Evolutionary conservation across 2,797 vertebrate genomes (phyloP).

Genomic region (Arremon aurantiirostris): DNA sequence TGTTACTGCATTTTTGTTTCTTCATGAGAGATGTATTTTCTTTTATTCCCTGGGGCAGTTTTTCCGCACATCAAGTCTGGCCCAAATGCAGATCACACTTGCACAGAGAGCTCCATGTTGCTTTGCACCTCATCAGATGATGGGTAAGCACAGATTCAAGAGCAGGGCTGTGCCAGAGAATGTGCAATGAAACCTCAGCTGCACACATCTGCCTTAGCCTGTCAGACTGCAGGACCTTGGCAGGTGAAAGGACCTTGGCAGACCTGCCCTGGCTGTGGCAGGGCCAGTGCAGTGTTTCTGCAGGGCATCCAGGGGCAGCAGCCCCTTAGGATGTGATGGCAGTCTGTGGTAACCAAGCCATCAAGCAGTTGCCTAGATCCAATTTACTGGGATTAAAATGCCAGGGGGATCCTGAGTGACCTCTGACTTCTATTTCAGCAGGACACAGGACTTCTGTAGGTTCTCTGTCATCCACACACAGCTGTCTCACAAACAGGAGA

Average conservation of each 20-base stretch:
- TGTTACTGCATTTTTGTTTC: not conserved
- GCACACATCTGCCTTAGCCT: not conserved
- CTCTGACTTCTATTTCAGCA: not conserved
- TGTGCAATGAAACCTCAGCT: not conserved
- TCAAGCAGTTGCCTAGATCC: not conserved
- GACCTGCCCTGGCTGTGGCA: not conserved
- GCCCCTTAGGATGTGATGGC: not conserved
- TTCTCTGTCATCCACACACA: not conserved
- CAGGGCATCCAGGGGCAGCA: not conserved
- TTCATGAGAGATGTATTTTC: not conserved
- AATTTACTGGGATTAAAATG: not conserved
- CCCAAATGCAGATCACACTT: not conserved
- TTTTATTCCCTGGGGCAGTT: not conserved
- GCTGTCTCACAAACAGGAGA: not conserved
- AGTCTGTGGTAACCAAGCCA: not conserved
- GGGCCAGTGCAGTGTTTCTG: not conserved
- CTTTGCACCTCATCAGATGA: not conserved
- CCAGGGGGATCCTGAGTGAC: not conserved
- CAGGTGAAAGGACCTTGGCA: not conserved
- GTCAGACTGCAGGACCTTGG: not conserved
- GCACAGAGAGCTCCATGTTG: not conserved
- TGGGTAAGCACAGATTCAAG: not conserved
- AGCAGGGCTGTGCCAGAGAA: not conserved
- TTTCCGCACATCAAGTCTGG: not conserved
- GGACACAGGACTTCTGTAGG: not conserved